Conservation (phyloP, 2,113 vertebrate genomes). For the Charina bottae region DNA sequence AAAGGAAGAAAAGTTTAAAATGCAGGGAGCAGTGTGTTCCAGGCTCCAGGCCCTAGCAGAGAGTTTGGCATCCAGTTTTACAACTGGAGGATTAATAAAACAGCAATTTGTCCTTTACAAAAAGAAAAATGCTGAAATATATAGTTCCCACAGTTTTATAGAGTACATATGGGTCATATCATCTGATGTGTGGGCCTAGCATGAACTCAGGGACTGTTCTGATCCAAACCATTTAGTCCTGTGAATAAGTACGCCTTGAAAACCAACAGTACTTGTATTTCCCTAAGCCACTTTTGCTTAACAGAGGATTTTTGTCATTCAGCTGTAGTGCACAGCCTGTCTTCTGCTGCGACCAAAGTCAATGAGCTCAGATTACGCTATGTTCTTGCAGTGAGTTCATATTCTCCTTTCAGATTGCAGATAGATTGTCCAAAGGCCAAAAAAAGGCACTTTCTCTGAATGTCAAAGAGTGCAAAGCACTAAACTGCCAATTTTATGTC, state of each 20-base stretch:
- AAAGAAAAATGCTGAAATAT: not conserved
- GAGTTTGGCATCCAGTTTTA: not conserved
- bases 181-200: not conserved
- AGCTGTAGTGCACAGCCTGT: not conserved
- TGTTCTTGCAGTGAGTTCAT: constrained; percentile 8
- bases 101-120: not conserved
- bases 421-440: constrained; percentile 19
- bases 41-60: not conserved
- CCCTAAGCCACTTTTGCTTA: not conserved
- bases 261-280: not conserved
- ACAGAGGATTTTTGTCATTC: not conserved
- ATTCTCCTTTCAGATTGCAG: constrained; percentile 11
- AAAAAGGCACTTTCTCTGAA: not conserved
- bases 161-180: not conserved
- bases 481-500: constrained; percentile 12
- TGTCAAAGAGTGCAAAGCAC: constrained; percentile 4
- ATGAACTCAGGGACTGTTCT: not conserved
- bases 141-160: not conserved
- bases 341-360: not conserved
- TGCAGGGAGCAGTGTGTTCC: constrained; percentile 4
- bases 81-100: constrained; percentile 6
- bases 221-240: not conserved
- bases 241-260: not conserved
- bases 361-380: constrained; percentile 1
- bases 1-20: not conserved